phyloP scores from a whole-genome alignment of 2,113 vertebrate species.

The Candoia aspera region DNA sequence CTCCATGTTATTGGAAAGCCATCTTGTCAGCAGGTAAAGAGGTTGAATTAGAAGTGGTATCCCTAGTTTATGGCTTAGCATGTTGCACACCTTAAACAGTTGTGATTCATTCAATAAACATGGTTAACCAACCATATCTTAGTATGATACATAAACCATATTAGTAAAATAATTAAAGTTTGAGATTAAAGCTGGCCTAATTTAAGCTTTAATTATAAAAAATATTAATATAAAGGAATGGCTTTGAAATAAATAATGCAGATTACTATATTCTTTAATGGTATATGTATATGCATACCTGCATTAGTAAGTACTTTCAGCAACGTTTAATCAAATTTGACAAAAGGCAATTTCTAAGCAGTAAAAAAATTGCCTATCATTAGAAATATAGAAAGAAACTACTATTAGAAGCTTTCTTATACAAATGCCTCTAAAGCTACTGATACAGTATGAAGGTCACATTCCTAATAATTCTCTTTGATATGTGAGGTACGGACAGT shows the following conservation, averaged over 20 bases:
- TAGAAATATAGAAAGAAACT: not conserved
- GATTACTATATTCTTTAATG: slow-evolving; percentile 34
- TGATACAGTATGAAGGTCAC: slow-evolving; percentile 7
- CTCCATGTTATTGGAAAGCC: not conserved
- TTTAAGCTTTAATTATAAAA: slow-evolving; percentile 42
- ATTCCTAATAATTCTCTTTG: slow-evolving; percentile 8
- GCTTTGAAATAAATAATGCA: slow-evolving; percentile 34
- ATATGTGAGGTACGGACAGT: slow-evolving; percentile 27
- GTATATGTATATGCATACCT: not conserved
- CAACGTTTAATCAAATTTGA: not conserved
- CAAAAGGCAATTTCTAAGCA: not conserved
- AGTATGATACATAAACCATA: not conserved
- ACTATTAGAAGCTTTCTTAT: not conserved
- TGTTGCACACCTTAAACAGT: not conserved
- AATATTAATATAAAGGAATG: slow-evolving; percentile 27
- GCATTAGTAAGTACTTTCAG: not conserved
- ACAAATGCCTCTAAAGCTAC: slow-evolving; percentile 13
- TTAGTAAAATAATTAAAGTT: not conserved
- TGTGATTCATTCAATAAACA: not conserved
- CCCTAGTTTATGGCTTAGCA: not conserved
- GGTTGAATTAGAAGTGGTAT: not conserved
- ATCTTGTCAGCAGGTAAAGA: not conserved
- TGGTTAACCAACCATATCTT: not conserved
- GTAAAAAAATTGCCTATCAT: not conserved
- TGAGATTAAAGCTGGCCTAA: not conserved